Evolutionary conservation across 30 jellyfish, hydroid and myxozoan species (phyloP).

Genomic region (Phacellophora camtschatica): DNA sequence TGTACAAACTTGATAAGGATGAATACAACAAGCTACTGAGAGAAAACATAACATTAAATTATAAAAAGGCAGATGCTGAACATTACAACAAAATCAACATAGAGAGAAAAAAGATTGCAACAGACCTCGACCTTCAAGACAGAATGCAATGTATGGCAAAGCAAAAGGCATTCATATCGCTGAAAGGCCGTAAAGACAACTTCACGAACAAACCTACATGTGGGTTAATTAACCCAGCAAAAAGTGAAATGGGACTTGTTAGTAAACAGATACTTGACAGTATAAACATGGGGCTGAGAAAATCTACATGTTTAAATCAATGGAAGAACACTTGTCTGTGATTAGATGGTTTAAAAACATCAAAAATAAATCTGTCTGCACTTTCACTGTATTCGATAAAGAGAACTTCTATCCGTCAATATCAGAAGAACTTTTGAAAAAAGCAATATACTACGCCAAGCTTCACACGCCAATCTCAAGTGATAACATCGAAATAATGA

Average conservation of each 20-base stretch:
- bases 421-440: conserved; percentile 17
- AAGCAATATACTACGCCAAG: conserved; percentile 25
- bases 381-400: conserved; percentile 45
- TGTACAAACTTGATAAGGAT: not conserved
- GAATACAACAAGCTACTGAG: not conserved
- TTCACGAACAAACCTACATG: conserved; percentile 34
- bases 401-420: conserved; percentile 69
- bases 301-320: conserved; percentile 23
- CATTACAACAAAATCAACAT: not conserved
- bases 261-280: conserved; percentile 56
- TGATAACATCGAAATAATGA: conserved; percentile 18
- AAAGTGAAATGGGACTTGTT: conserved; percentile 55
- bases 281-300: conserved; percentile 26
- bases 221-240: conserved; percentile 59
- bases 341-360: conserved; percentile 37
- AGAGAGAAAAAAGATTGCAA: conserved; percentile 5
- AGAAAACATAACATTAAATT: conserved; percentile 22
- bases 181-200: conserved; percentile 62
- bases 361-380: conserved; percentile 10
- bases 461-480: conserved; percentile 4
- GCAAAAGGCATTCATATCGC: conserved; percentile 34
- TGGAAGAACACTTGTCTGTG: conserved; percentile 51
- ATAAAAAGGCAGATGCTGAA: conserved; percentile 8
- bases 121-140: conserved; percentile 2
- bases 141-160: conserved; percentile 33